Evolutionary conservation across 2,797 vertebrate species (phyloP).

Genomic region (Gambusia yucatana): DNA sequence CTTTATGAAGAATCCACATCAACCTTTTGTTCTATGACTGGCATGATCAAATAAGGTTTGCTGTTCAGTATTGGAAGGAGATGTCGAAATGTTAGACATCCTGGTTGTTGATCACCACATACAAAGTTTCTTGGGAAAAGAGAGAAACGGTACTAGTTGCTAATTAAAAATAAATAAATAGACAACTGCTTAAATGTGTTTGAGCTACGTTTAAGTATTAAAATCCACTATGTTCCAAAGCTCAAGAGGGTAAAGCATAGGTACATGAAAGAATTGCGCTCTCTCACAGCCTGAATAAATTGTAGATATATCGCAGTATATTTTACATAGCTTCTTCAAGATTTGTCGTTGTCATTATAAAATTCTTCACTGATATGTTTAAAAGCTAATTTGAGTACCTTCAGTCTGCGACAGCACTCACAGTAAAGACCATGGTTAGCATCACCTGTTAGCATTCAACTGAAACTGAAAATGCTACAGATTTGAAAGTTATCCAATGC

Average conservation of each 20-base stretch:
- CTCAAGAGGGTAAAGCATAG: background rate
- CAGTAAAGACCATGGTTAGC: background rate
- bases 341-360: background rate
- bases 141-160: background rate
- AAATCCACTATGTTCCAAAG: background rate
- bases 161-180: background rate
- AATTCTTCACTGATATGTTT: background rate
- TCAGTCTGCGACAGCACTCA: background rate
- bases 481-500: background rate
- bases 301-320: background rate
- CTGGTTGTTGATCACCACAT: background rate
- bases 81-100: background rate
- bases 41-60: background rate
- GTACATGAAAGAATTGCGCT: background rate
- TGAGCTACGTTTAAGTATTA: background rate
- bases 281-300: background rate
- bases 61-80: background rate
- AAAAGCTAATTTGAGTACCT: background rate
- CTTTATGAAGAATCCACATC: background rate
- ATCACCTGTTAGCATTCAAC: background rate
- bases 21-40: background rate
- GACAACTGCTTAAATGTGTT: background rate
- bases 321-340: background rate
- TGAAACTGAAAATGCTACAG: too few species aligned
- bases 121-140: background rate